Evolutionary conservation across 2,113 vertebrate genomes (phyloP), one percentile per base, ranked within the genome.

Genomic region (Chunga burmeisteri): DNA sequence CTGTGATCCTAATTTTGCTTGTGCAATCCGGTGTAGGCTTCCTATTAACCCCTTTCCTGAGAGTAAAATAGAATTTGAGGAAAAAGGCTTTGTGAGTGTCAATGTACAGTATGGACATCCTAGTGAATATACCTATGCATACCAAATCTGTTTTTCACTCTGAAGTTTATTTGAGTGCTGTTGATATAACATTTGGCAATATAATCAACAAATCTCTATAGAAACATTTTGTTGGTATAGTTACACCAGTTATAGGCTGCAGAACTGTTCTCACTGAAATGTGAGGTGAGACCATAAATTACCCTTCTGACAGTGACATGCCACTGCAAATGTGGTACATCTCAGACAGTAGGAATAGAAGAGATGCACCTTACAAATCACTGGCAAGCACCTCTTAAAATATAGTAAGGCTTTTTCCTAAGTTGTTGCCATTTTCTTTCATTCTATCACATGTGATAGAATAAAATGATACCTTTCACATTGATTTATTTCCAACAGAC

Each of bases 401-500:
- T 58, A 67, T 8, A 75, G 7, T 29, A 65, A 11, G 15, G 29
- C 1, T 78, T 66, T 81, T 88, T 52, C 56, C 58, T 63, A 46
- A 56, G 10, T 55, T 92, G 34, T 84, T 94, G 42, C 19, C 22
- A 55, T 82, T 86, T 88, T 73, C 15, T 86, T 86, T 81, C 40
- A 42, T 71, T 81, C 27, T 13, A 42, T 88, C 67, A 22, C 1
- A 5, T 29, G 32, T 70, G 81, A 77, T 75, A 55, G 61, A 61
- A 93, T 81, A 61, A 88, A 88, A 81, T 87, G 16, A 84, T 91
- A 82, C 25, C n/a, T 96, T 95, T 79, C 63, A 40, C 26, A 27
- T 5, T 66, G 49, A 56, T 93, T 90, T 84, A 63, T 86, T 81
- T 49, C 38, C 13, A 83, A 66, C n/a, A 86, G 59, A 67, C n/a